Base-by-base conservation (phyloP, 2,888 invertebrate species). In the Aspidapion aeneum region DNA sequence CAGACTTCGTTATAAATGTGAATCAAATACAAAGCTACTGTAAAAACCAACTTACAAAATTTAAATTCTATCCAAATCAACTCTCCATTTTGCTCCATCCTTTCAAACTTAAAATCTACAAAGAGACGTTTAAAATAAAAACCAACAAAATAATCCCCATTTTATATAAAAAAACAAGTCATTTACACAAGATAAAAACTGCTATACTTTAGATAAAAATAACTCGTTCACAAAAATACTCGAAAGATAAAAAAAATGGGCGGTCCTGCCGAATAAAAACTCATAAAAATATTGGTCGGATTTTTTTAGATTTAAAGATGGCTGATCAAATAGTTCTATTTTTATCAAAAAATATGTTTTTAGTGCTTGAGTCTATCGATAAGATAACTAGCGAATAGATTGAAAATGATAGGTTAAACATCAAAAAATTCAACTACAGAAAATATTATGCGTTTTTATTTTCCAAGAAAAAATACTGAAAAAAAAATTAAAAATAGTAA, bases 281-380 rank as follows among this genome's bases (percentile, higher is more conserved):
- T 50, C 59, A 50, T 59, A 64, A 66, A 66, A 66, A 58, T 61
- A 66, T 66, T 66, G 66, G 66, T 35, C 17, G 35, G 62, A 56
- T 63, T 67, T 72, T 76, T 67, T 67, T 65, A 63, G 65, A 63
- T 21, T 57, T 50, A 48, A 79, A 78, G 73, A 79, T 79, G 79
- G 79, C 79, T 73, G 79, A 74, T 70, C 77, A 79, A 79, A 79
- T 73, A 78, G 67, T 75, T 77, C 78, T 79, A 79, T 79, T 79
- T 79, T 78, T 79, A 79, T 77, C 73, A 68, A 58, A 72, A 74
- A 74, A 73, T 75, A 73, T 73, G 71, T 65, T 68, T 52, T 52
- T 35, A 35, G 35, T 35, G 35, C 12, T 3, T 35, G 5, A 12
- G 35, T n/a, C 35, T 7, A 35, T 35, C 3, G 35, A 35, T 35